These are phyloP conservation scores for Eumeta japonica DNA, from an alignment of 1,140 invertebrate genomes.

Conservation along the genomic window DNA sequence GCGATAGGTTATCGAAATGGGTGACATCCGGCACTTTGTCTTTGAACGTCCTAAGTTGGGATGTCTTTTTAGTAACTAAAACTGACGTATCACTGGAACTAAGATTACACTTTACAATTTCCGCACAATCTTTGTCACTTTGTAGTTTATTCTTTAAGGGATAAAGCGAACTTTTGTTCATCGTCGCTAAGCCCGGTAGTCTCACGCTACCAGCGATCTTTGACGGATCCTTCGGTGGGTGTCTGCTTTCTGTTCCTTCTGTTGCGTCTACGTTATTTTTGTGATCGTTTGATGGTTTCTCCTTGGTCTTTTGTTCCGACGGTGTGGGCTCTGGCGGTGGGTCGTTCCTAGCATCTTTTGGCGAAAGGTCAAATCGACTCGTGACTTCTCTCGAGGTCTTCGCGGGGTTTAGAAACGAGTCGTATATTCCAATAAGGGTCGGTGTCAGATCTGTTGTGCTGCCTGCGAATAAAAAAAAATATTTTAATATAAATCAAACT, in stretches of 20 bases:
- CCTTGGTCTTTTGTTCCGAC: slow-evolving; percentile 14
- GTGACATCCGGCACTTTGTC: slow-evolving; percentile 22
- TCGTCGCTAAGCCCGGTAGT: slow-evolving; percentile 37
- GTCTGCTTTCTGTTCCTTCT: slow-evolving; percentile 8
- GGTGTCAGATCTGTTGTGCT: slow-evolving; percentile 62
- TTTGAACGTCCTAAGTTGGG: slow-evolving; percentile 33
- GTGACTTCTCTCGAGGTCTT: slow-evolving; percentile 38
- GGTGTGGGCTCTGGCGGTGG: slow-evolving; percentile 20
- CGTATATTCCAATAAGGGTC: slow-evolving; percentile 60
- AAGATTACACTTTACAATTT: slow-evolving; percentile 27
- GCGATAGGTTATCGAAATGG: slow-evolving; percentile 58
- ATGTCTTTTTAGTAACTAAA: slow-evolving; percentile 20
- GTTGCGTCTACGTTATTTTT: slow-evolving; percentile 2
- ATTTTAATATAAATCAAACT: no score
- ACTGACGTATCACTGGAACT: slow-evolving; percentile 27
- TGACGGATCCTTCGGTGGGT: slow-evolving; percentile 41
- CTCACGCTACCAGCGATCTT: slow-evolving; percentile 47
- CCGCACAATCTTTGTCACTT: slow-evolving; percentile 43
- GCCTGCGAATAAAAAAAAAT: slow-evolving; percentile 50
- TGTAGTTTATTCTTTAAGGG: slow-evolving; percentile 34
- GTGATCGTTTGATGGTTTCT: slow-evolving; percentile 9
- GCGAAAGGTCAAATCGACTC: slow-evolving; percentile 27
- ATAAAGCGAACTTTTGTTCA: slow-evolving; percentile 48
- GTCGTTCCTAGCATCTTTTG: slow-evolving; percentile 50
- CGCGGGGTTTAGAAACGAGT: slow-evolving; percentile 45